These are phyloP conservation scores for Polylopha cassiicola DNA, from an alignment of 2,888 invertebrate species.

Conservation along the genomic window DNA sequence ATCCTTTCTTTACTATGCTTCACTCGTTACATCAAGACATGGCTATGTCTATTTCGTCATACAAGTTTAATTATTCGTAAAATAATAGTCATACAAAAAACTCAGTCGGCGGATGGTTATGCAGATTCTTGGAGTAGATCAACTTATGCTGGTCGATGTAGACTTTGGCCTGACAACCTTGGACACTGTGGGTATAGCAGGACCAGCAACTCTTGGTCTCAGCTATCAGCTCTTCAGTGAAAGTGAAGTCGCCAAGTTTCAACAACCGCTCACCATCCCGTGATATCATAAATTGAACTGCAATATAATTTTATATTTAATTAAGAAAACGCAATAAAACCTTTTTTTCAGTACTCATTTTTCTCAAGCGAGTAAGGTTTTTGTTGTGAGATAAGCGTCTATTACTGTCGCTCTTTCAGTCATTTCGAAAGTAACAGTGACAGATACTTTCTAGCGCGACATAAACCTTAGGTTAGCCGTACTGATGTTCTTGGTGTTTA, in stretches of 20 bases:
- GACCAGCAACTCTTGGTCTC: slow-evolving; percentile 54
- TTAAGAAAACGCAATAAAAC: slow-evolving; percentile 1
- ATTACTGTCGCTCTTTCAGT: too few species aligned
- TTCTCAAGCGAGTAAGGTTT: too few species aligned
- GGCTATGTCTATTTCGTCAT: too few species aligned
- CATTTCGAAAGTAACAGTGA: too few species aligned
- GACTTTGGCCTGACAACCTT: slow-evolving; percentile 58
- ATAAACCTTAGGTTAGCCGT: too few species aligned
- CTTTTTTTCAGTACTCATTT: too few species aligned
- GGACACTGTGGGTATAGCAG: slow-evolving; percentile 59
- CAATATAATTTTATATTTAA: slow-evolving; percentile 32
- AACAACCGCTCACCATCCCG: slow-evolving; percentile 59
- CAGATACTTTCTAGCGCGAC: too few species aligned
- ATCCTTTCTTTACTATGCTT: too few species aligned
- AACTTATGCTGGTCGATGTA: slow-evolving; percentile 54
- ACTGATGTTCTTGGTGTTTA: too few species aligned
- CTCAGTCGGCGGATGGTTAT: slow-evolving; percentile 68
- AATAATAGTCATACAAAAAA: slow-evolving; percentile 59
- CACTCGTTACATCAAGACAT: too few species aligned
- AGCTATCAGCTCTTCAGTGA: slow-evolving; percentile 42
- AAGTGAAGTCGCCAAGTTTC: slow-evolving; percentile 67
- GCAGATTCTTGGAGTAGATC: slow-evolving; percentile 54
- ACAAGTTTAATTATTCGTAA: too few species aligned
- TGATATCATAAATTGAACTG: slow-evolving; percentile 68
- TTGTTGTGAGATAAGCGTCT: too few species aligned